Conservation (phyloP, 64 coral and sea anemone genomes). For the Trachythela sp. region DNA sequence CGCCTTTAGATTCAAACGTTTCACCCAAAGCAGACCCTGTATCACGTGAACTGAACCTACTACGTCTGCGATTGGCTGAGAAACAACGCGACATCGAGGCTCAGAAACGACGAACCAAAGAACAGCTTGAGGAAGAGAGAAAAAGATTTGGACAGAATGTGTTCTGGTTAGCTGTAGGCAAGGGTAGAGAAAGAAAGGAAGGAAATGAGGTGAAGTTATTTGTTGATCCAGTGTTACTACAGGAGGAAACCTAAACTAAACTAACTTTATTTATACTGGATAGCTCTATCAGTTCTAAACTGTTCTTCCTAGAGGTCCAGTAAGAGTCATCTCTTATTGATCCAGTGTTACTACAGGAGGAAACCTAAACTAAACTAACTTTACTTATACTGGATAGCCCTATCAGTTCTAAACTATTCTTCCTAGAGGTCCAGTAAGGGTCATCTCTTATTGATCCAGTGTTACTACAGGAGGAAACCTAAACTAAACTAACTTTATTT, state of each 20-base stretch:
- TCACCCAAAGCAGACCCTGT: neutral
- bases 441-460: too few species aligned
- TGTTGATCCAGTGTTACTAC: neutral
- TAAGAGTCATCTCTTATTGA: too few species aligned
- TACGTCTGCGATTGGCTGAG: neutral
- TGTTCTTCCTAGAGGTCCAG: too few species aligned
- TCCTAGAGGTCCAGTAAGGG: too few species aligned
- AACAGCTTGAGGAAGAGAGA: conserved; percentile 9
- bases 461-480: too few species aligned
- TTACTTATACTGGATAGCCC: too few species aligned
- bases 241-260: neutral
- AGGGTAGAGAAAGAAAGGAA: conserved; percentile 7
- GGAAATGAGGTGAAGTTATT: neutral
- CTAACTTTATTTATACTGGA: too few species aligned
- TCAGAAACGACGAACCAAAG: neutral
- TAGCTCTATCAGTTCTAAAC: too few species aligned
- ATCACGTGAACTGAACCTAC: neutral
- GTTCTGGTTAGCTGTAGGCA: conserved; percentile 10
- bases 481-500: too few species aligned
- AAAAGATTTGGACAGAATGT: conserved; percentile 10
- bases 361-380: too few species aligned
- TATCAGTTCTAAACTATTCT: too few species aligned
- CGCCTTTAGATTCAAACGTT: neutral
- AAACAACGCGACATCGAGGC: conserved; percentile 20
- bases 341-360: too few species aligned